Conservation (phyloP, 2,797 vertebrate species). For the Gallirallus australis region DNA sequence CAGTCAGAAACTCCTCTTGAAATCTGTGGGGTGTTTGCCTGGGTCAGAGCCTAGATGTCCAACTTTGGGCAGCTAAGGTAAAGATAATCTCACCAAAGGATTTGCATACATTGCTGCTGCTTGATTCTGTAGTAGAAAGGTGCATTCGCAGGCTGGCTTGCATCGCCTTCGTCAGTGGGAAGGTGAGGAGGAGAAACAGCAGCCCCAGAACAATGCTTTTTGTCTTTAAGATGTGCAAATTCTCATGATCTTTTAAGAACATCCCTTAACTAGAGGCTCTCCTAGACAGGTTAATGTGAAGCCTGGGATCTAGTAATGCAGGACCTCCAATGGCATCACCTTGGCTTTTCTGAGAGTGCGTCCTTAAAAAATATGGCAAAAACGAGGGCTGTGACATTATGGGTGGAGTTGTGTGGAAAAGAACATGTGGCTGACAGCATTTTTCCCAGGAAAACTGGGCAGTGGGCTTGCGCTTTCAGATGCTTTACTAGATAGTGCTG, state of each 20-base stretch:
- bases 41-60: neutral
- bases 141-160: too few relatives aligned
- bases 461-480: neutral
- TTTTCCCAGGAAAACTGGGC: constrained; percentile 40
- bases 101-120: too few relatives aligned
- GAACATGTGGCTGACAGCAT: neutral
- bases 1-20: neutral
- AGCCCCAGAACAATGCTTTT: neutral
- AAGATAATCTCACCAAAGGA: too few relatives aligned
- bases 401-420: neutral
- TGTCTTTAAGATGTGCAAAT: neutral
- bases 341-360: neutral
- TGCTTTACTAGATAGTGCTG: neutral
- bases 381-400: neutral
- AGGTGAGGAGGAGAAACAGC: neutral
- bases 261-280: neutral
- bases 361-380: neutral
- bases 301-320: neutral
- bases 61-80: too few relatives aligned
- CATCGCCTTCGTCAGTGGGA: neutral
- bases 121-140: too few relatives aligned
- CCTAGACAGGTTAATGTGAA: neutral
- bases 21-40: neutral
- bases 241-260: neutral
- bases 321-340: neutral